Evolutionary conservation across 2,797 vertebrate genomes (phyloP), one percentile per base, ranked within the genome.

Genomic region (Emys orbicularis): DNA sequence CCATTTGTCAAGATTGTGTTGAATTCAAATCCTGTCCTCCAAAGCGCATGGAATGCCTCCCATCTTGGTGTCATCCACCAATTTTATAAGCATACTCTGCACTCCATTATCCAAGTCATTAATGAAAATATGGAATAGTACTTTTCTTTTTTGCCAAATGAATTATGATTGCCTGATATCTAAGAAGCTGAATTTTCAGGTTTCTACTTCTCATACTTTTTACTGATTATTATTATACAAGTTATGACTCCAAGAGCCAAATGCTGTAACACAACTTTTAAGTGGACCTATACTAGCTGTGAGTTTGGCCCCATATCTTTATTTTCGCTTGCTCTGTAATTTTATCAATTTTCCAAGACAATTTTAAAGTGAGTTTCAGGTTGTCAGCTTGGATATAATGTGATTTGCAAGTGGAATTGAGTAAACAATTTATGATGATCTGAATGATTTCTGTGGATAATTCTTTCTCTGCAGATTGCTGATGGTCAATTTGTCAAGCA

Each of bases 351-450:
- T 44, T 93, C 88, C 90, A 87, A 91, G 19, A 68, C 27, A 4
- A 87, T 95, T 95, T 93, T 86, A 89, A 52, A 84, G 29, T 86
- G 21, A 94, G 80, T 88, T 93, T 90, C 47, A 83, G 11, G 31
- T 72, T 94, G 27, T 84, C 82, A 61, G 12, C 59, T 37, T 88
- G 19, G 2, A 41, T 85, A 50, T 93, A 29, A 53, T 29, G 3
- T 4, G 54, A 83, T 79, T 61, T 61, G 27, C 23, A 89, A 5
- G 13, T 47, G 44, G 74, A 80, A 5, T 68, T 83, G 18, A 77
- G 12, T 6, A 2, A 13, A 76, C 88, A 4, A 79, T 59, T 80
- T 53, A 12, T 79, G 52, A 12, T 3, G 52, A 23, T 10, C 7
- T 77, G 79, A 54, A 81, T 52, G 89, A 3, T 8, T 90, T 92